A percentile compares a stretch with the other conserved stretches of the same genome.
Conservation (phyloP, 2,113 vertebrate genomes). For the Edolisoma coerulescens region DNA sequence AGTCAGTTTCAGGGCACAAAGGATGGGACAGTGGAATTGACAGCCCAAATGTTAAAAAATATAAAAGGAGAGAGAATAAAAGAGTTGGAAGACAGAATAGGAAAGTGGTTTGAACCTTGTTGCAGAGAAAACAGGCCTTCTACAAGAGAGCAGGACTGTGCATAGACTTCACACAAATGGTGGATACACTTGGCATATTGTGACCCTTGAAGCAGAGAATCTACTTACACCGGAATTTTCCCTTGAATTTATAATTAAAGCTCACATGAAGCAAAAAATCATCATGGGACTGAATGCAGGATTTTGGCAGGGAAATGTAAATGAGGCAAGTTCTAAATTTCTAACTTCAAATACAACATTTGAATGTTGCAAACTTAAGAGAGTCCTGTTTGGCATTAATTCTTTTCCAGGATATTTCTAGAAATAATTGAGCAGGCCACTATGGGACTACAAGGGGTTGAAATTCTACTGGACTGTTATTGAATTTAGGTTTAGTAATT, state of each 20-base stretch:
- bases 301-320: constrained; percentile 6
- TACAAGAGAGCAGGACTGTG: fast-evolving
- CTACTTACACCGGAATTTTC: neutral
- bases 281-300: neutral
- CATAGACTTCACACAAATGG: neutral
- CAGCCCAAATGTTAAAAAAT: neutral
- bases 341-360: neutral
- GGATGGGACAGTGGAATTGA: neutral
- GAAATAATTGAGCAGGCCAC: neutral
- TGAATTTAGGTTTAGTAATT: neutral
- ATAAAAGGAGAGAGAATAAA: neutral
- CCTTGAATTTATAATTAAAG: neutral
- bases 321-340: neutral
- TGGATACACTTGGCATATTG: neutral
- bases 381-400: neutral
- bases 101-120: neutral
- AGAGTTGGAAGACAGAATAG: neutral
- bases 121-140: neutral
- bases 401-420: neutral
- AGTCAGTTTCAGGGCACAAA: neutral
- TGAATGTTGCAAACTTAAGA: neutral
- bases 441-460: neutral
- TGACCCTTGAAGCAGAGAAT: neutral
- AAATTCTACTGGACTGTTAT: neutral
- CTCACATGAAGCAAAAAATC: neutral